Conservation (phyloP, 2,113 vertebrate species). For the Callorhinus ursinus region DNA sequence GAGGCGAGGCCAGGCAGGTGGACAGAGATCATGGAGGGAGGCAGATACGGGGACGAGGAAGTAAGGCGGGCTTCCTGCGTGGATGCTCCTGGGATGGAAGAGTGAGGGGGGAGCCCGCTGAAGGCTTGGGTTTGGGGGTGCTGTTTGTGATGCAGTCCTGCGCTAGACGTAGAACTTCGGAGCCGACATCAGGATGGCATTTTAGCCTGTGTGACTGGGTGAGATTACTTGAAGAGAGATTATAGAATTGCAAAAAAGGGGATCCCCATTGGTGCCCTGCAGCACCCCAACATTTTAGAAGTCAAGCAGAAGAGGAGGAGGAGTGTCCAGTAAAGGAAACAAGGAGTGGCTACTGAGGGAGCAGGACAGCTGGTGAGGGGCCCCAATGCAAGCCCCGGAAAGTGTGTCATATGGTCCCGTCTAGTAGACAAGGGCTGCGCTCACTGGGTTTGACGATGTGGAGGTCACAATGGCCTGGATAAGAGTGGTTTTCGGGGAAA, state of each 20-base stretch:
- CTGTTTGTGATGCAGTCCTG: background rate
- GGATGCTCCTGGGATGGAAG: no score
- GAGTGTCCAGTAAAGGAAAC: background rate
- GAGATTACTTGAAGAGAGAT: background rate
- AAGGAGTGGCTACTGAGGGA: background rate
- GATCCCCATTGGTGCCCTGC: background rate
- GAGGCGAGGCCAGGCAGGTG: background rate
- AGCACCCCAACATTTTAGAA: background rate
- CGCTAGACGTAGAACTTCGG: background rate
- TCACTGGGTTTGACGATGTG: background rate
- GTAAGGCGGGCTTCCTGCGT: no score
- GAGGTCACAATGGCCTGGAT: background rate
- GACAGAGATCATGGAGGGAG: background rate
- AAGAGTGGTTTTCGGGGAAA: no score
- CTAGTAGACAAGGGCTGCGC: background rate
- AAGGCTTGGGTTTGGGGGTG: background rate
- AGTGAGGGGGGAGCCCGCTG: background rate
- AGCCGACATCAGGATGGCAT: background rate
- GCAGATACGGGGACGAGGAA: background rate
- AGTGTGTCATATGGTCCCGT: accelerated
- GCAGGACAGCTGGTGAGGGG: background rate
- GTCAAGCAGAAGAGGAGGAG: no score
- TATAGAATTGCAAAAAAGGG: no score
- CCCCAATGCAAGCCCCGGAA: background rate
- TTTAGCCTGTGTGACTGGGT: background rate